Conservation (phyloP, 2,113 vertebrate species). For the Columbina picui region DNA sequence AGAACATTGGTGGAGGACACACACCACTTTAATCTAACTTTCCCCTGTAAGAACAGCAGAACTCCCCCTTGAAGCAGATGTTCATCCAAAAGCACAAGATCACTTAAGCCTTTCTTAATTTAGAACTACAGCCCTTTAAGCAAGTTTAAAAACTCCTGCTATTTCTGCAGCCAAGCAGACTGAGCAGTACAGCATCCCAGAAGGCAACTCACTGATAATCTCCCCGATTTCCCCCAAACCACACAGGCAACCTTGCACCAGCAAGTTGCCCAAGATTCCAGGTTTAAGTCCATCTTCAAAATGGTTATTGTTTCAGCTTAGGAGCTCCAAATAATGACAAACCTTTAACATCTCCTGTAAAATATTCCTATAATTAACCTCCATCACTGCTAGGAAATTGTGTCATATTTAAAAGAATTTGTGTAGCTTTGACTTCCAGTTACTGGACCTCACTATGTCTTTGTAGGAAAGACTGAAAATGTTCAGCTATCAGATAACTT, state of each 20-base stretch:
- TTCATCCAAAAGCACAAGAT: not conserved
- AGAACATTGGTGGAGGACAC: not conserved
- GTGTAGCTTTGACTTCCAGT: not conserved
- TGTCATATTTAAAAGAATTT: not conserved
- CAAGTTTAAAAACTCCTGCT: not conserved
- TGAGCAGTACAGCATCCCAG: not conserved
- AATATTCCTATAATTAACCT: not conserved
- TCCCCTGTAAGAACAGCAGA: not conserved
- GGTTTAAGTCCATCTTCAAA: not conserved
- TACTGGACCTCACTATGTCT: fast-evolving
- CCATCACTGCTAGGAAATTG: not conserved
- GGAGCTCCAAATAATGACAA: not conserved
- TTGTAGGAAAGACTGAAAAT: not conserved
- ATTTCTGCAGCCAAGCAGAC: not conserved
- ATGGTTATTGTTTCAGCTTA: not conserved
- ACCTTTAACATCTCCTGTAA: not conserved
- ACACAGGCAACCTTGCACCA: not conserved
- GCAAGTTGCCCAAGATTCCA: not conserved
- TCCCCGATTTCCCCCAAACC: not conserved
- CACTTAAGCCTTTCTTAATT: not conserved
- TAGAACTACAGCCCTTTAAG: not conserved
- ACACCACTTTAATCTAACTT: not conserved
- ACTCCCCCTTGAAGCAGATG: not conserved
- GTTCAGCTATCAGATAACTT: not conserved
- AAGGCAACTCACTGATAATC: not conserved